phyloP scores from a whole-genome alignment of 2,113 vertebrate genomes.

The Ceyx melanurus region DNA sequence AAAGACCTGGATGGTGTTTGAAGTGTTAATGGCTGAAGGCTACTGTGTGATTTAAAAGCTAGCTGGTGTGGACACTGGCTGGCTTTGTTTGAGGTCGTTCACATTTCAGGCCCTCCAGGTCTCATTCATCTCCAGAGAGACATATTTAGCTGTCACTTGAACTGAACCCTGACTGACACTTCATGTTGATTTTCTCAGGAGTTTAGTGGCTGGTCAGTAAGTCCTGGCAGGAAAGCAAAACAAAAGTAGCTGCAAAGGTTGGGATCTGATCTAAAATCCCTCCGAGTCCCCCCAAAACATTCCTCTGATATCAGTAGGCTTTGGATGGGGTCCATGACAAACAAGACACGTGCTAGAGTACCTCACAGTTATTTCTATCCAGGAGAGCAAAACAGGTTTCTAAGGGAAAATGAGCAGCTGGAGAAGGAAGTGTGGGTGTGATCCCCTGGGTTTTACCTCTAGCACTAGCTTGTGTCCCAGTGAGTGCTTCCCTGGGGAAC shows the following conservation, averaged over 20 bases:
- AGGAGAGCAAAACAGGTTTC: slow-evolving; percentile 47
- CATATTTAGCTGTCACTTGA: slow-evolving; percentile 28
- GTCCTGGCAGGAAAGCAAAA: background rate
- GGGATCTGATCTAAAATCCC: slow-evolving; percentile 14
- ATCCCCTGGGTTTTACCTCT: background rate
- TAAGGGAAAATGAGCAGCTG: background rate
- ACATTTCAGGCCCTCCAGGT: slow-evolving; percentile 18
- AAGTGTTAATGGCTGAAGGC: slow-evolving; percentile 46
- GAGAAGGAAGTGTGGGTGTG: background rate
- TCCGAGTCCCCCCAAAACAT: slow-evolving; percentile 7
- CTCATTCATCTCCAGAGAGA: slow-evolving; percentile 31
- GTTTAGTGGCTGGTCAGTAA: slow-evolving; percentile 36
- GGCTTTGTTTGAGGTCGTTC: background rate
- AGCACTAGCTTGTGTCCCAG: background rate
- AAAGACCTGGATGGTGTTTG: background rate
- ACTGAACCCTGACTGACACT: slow-evolving; percentile 56
- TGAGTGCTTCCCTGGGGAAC: background rate
- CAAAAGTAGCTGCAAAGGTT: slow-evolving; percentile 22
- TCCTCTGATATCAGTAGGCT: slow-evolving; percentile 42
- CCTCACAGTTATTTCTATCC: slow-evolving; percentile 55
- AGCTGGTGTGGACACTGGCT: slow-evolving; percentile 25
- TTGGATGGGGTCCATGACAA: slow-evolving; percentile 52
- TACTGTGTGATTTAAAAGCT: slow-evolving; percentile 31
- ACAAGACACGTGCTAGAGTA: background rate
- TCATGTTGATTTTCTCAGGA: slow-evolving; percentile 42